Evolutionary conservation across 2,797 vertebrate genomes (phyloP), one percentile per base, ranked within the genome.

Genomic region (Pangasius mekongensis): DNA sequence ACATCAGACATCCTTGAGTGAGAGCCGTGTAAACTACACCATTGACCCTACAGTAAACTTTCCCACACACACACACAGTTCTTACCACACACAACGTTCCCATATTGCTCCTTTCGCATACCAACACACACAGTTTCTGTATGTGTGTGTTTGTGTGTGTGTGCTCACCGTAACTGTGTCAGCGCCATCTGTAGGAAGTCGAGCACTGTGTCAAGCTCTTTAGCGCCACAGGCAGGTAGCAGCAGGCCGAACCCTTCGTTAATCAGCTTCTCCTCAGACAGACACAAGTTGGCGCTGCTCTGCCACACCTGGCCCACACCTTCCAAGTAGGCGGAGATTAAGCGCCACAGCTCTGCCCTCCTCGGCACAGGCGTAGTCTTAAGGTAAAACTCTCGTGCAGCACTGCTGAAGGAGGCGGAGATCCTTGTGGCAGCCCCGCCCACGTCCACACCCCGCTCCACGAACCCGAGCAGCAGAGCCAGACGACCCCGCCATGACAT

Each of bases 261-360:
- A 36, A 99, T 95, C 88, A 99, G 94, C 94, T 97, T 98, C 86
- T 99, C 98, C 91, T 99, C 97, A 3, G 98, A 98, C 89, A 98
- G 96, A 90, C 95, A 95, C 69, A 99, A 95, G 89, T 89, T 92
- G 90, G 90, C 49, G 93, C 98, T 98, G 0, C 95, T 98, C 93
- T 99, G 98, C 89, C 99, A 98, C 85, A 98, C 97, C 94, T 99
- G 98, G 3, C 97, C 96, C 87, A 98, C 97, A 1, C 98, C 97
- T 89, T 99, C 98, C 88, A 99, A 93, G 91, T 99, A 99, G 1
- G 97, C 95, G 67, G 96, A 96, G n/a, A 99, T 97, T 5, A 98
- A 95, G 30, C 94, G 96, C 99, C 99, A 99, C 16, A 99, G 97
- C 90, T 95, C 95, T 14, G 97, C 95, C 89, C 95, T 86, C 43